Conservation (phyloP, 2,888 invertebrate species). For the Plutella xylostella region DNA sequence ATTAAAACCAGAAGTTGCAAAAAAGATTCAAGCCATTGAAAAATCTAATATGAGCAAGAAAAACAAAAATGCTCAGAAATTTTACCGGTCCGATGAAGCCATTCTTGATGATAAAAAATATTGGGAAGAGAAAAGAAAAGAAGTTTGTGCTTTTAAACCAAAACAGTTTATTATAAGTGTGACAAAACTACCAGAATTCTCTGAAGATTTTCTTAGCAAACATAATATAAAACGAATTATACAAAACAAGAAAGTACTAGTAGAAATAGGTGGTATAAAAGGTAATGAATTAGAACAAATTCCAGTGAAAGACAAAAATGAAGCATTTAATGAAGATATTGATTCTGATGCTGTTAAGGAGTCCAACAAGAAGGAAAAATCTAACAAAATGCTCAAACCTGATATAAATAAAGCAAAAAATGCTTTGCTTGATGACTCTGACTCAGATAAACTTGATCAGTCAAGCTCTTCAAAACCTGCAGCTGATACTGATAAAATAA, state of each 20-base stretch:
- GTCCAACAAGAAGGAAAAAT: neutral
- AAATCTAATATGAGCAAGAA: neutral
- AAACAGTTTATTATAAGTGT: conserved; percentile 37
- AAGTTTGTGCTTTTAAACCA: conserved; percentile 37
- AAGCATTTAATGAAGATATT: neutral
- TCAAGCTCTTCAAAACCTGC: conserved; percentile 24
- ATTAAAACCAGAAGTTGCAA: conserved; percentile 36
- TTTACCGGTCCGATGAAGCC: too few relatives aligned
- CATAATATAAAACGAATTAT: conserved; percentile 35
- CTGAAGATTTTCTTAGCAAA: conserved; percentile 27
- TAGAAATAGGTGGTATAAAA: neutral
- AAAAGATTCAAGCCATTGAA: conserved; percentile 9
- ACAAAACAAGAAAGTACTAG: conserved; percentile 20
- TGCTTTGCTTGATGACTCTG: conserved; percentile 20
- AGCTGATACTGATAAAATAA: conserved; percentile 13
- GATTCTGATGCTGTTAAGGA: neutral
- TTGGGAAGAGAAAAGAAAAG: conserved; percentile 26
- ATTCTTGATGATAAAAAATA: conserved; percentile 21
- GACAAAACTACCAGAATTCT: conserved; percentile 32
- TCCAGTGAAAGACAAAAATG: neutral
- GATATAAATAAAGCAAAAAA: conserved; percentile 21
- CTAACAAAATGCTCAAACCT: neutral
- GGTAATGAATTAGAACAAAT: neutral
- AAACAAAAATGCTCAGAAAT: conserved; percentile 4
- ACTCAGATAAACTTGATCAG: conserved; percentile 6